Evolutionary conservation across 2,888 invertebrate genomes (phyloP), one percentile per base, ranked within the genome.

Genomic region (Augiades crinisus): DNA sequence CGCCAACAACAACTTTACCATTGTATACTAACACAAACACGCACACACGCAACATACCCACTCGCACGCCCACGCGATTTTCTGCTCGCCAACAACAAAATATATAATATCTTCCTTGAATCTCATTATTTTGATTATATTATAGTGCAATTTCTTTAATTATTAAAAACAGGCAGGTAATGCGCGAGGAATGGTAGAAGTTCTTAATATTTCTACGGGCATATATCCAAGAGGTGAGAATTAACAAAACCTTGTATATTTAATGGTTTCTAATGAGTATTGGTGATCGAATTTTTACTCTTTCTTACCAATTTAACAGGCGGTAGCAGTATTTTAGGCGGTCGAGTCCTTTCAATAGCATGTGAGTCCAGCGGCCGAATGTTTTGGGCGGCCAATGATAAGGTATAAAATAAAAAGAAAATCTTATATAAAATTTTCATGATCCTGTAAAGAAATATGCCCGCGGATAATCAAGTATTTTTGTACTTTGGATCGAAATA

Each of bases 161-260:
- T n/a, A 5, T 27, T 13, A 8, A 5, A n/a, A 16, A 7, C 33
- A 93, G 93, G 92, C 93, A 34, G 95, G 95, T 0, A 95, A 94
- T 68, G 91, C 92, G 6, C 90, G 91, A 64, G 95, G 95, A 7
- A 91, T 94, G 81, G 91, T 97, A 1, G 93, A 94, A 69, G 93
- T 96, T 12, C 90, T 96, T 38, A 97, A 97, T 72, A 92, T 96
- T 22, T 97, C 96, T 0, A 96, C 96, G 2, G 96, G 96, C 40
- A 94, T 95, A 62, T 95, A 94, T 71, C 92, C 94, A 21, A 91
- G 92, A 70, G 92, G 92, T 81, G 57, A 74, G 65, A 10, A 27
- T 14, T 30, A 1, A 12, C 10, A 12, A 3, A 10, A 12, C n/a
- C n/a, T n/a, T n/a, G n/a, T n/a, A n/a, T n/a, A n/a, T n/a, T n/a